phyloP scores from a whole-genome alignment of 2,797 vertebrate species.

The Diglossa cyanea region DNA sequence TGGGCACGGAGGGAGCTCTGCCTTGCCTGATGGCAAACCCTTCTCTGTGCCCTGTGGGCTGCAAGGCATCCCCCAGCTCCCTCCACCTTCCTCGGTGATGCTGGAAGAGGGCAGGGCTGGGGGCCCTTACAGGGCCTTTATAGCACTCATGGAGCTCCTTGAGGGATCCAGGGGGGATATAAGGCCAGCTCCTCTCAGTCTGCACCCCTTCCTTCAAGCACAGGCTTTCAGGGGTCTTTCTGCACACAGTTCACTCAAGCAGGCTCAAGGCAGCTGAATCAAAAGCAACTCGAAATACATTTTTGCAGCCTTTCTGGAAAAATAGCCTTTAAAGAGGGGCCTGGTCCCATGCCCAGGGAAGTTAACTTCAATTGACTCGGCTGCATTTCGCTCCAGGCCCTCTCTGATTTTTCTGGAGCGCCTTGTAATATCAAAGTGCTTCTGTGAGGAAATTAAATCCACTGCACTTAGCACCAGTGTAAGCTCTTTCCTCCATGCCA shows the following conservation, averaged over 20 bases:
- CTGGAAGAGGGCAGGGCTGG: neutral
- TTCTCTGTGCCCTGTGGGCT: neutral
- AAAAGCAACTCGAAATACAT: neutral
- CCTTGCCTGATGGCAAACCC: neutral
- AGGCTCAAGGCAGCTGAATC: neutral
- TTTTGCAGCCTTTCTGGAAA: slow-evolving; percentile 31
- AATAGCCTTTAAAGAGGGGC: slow-evolving; percentile 10
- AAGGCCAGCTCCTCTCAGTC: neutral
- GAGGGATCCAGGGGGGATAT: neutral
- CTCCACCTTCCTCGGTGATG: neutral
- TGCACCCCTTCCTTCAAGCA: neutral
- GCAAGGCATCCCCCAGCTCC: neutral
- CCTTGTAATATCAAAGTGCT: neutral
- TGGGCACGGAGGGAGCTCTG: fast-evolving
- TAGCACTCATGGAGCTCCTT: neutral
- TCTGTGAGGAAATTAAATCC: neutral
- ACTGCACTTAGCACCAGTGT: neutral
- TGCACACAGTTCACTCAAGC: neutral
- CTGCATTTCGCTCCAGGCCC: slow-evolving; percentile 2
- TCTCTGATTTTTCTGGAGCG: slow-evolving; percentile 33
- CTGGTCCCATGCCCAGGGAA: neutral
- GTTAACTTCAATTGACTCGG: slow-evolving; percentile 45
- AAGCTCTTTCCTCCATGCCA: neutral
- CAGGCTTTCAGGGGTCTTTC: neutral
- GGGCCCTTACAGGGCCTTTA: fast-evolving